These are phyloP conservation scores for Herpailurus yagouaroundi DNA, from an alignment of 2,113 vertebrate species.

Conservation along the genomic window DNA sequence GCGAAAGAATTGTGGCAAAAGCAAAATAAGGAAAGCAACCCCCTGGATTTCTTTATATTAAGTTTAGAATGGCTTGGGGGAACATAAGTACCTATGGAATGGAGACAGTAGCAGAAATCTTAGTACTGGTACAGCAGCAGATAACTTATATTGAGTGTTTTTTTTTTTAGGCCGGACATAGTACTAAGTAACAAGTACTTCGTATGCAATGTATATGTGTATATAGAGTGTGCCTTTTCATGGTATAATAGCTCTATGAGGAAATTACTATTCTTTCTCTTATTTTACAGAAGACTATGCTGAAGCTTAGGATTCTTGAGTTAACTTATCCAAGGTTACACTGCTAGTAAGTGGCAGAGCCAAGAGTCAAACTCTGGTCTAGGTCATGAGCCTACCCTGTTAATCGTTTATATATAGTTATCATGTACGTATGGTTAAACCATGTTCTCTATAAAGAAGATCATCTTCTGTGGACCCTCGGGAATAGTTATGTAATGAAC, in stretches of 20 bases:
- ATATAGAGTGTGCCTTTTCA: not conserved
- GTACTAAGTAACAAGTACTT: not conserved
- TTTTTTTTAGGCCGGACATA: not conserved
- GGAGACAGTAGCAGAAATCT: not conserved
- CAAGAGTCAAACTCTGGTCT: not conserved
- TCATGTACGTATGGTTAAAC: not conserved
- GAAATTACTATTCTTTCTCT: not conserved
- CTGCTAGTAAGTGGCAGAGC: not conserved
- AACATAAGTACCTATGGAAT: not conserved
- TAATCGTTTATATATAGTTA: not conserved
- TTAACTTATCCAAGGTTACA: not conserved
- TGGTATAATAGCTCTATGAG: not conserved
- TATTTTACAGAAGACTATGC: not conserved
- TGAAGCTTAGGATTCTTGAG: not conserved
- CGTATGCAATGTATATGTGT: not conserved
- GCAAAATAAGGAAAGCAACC: not conserved
- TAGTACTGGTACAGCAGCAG: not conserved
- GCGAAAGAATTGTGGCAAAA: not conserved
- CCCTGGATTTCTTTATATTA: not conserved
- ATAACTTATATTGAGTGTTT: not conserved
- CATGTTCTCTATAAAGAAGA: not conserved
- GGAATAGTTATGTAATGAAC: not conserved
- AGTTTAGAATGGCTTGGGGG: not conserved
- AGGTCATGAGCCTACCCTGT: not conserved
- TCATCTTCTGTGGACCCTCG: not conserved